Evolutionary conservation across 1,140 invertebrate genomes (phyloP), one percentile per base, ranked within the genome.

Genomic region (Drosophila arawakana): DNA sequence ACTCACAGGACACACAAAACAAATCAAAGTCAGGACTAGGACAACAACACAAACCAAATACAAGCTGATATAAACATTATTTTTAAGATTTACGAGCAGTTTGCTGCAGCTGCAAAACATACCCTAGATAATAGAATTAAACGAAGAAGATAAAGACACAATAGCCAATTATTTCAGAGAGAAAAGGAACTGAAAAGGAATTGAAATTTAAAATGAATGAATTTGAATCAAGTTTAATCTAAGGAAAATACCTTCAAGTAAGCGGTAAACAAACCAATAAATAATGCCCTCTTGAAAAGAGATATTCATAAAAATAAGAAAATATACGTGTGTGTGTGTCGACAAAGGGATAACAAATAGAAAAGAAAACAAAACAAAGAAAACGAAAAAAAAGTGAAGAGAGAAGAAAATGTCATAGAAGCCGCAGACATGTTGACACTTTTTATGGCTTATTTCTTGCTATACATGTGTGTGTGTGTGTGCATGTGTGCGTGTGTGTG

Each of bases 1-100:
- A 70, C 83, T 89, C 84, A 9, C 43, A 83, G 84, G 83, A 89
- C 73, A 73, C 72, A 82, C 80, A 88, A 49, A 80, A 82, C 54
- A 73, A 69, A 69, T 68, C 71, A 63, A 76, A 76, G 77, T 9
- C 52, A 44, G 62, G 39, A 34, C 18, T 21, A 49, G 41, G 52
- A 72, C 65, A 72, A 49, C 11, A 71, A 47, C 60, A 30, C 3
- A 4, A 5, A 30, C 25, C 25, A 30, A 30, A 30, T 5, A 30
- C 46, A 55, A 72, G 59, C 50, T 69, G 49, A 77, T 61, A 52
- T 50, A 41, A 72, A 69, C 71, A 79, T 76, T 35, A 55, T 50
- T 58, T 60, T 47, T 13, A 68, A 65, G 76, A 82, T 79, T 86
- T 71, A 52, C 8, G 59, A 70, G 39, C 10, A 37, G 46, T 30